Base-by-base conservation (phyloP, 2,113 vertebrate genomes). In the Hoplias malabaricus region DNA sequence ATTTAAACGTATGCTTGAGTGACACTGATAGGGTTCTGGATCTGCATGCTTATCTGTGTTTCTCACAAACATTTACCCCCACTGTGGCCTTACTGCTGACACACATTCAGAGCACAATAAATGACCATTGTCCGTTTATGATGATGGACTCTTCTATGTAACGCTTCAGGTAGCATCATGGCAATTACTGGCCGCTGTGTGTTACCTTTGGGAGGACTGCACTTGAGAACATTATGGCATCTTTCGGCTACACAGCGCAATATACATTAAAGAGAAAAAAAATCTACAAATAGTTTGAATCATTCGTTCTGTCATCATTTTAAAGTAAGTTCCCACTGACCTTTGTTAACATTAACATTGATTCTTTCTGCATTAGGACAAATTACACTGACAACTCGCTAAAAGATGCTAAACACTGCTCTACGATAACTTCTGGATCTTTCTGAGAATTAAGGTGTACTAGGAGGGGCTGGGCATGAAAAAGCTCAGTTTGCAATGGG, bases 51-150 rank as follows among this genome's bases (percentile, higher is more conserved):
- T 72, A 27, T 59, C 46, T 72, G 40, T 43, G 50, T 40, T 68
- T 76, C 69, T 76, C 68, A 68, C 66, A 79, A 72, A 63, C 34
- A 67, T 72, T 79, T 76, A 72, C 40, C 81, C 57, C 81, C 65
- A 31, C 67, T 14, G 50, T 43, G 77, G 59, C 67, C 72, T 73
- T 78, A 27, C 57, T 71, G 54, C 11, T 66, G 29, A 63, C 38
- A 56, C 16, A 57, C 19, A 82, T 46, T 56, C 70, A 70, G 54
- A 33, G 27, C 42, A 69, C 16, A 68, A 34, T 74, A 74, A 80
- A 74, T 21, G 50, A 21, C 27, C 74, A 65, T 57, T 57, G 56
- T 76, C 59, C 31, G 29, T 69, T 75, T 72, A 63, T 67, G 68
- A 50, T 79, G 38, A 79, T 72, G 46, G 25, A 16, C 5, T 31